Percentiles rank a stretch among this genome's conserved stretches.
These are phyloP conservation scores for Euspilapteryx auroguttella DNA, from an alignment of 2,888 invertebrate genomes.

Conservation along the genomic window DNA sequence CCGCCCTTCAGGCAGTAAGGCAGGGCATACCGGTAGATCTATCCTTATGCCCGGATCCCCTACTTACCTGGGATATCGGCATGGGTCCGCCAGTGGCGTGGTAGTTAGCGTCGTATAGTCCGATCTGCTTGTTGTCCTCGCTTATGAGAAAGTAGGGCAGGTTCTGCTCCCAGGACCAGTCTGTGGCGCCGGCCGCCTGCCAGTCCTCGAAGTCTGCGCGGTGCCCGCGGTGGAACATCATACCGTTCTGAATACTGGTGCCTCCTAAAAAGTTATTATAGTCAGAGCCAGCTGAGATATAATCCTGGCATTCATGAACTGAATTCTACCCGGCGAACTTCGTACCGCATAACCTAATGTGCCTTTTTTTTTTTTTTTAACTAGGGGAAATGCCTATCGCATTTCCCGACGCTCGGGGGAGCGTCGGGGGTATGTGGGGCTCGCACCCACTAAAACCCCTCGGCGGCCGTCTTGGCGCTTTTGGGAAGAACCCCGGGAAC, in stretches of 20 bases:
- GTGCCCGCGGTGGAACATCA: conserved; percentile 71
- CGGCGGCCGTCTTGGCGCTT: no score
- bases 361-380: no score
- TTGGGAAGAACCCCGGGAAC: no score
- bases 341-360: no score
- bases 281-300: background rate
- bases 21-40: no score
- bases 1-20: background rate
- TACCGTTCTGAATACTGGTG: conserved; percentile 65
- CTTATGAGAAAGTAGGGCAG: conserved; percentile 63
- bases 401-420: no score
- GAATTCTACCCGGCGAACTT: background rate
- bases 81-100: conserved; percentile 61
- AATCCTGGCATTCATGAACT: background rate
- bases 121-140: conserved; percentile 62
- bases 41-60: background rate
- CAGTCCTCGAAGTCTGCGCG: conserved; percentile 67
- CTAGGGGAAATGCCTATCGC: no score
- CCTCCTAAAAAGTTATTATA: conserved; percentile 44
- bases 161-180: conserved; percentile 66
- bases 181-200: conserved; percentile 61
- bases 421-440: no score
- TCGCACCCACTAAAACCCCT: no score
- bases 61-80: conserved; percentile 43
- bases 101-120: conserved; percentile 47